Percentiles rank a stretch among this genome's conserved stretches.
phyloP scores from a whole-genome alignment of 2,797 vertebrate genomes.

The Peromyscus nudipes region DNA sequence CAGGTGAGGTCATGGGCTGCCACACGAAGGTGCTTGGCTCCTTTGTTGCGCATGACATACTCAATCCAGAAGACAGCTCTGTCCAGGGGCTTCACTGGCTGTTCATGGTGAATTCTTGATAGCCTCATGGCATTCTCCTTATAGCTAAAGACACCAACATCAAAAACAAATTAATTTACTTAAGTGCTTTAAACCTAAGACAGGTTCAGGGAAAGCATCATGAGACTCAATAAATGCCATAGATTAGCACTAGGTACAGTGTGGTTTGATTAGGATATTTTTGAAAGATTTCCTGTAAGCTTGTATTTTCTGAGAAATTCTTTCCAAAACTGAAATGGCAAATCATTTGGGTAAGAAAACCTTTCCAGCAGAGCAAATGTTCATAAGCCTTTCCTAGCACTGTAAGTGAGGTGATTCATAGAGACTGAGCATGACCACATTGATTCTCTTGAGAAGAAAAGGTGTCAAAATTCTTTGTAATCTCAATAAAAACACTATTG shows the following conservation, averaged over 20 bases:
- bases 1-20: constrained; percentile 91
- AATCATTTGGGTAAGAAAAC: neutral
- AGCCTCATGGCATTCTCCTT: constrained; percentile 89
- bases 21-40: constrained; percentile 90
- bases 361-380: neutral
- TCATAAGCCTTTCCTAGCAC: accelerated
- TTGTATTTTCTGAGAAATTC: neutral
- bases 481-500: neutral
- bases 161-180: neutral
- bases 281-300: neutral
- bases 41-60: constrained; percentile 92
- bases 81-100: constrained; percentile 89
- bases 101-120: constrained; percentile 91
- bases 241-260: neutral
- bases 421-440: neutral
- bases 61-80: constrained; percentile 92
- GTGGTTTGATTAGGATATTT: neutral
- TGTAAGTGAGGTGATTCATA: accelerated
- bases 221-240: neutral
- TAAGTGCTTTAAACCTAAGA: neutral
- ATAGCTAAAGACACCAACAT: constrained; percentile 48
- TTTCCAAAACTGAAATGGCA: constrained; percentile 68
- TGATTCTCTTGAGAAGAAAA: neutral
- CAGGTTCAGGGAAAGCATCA: neutral
- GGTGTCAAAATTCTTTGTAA: neutral